Evolutionary conservation across 2,888 invertebrate species (phyloP).

Genomic region (Theodoxus fluviatilis): DNA sequence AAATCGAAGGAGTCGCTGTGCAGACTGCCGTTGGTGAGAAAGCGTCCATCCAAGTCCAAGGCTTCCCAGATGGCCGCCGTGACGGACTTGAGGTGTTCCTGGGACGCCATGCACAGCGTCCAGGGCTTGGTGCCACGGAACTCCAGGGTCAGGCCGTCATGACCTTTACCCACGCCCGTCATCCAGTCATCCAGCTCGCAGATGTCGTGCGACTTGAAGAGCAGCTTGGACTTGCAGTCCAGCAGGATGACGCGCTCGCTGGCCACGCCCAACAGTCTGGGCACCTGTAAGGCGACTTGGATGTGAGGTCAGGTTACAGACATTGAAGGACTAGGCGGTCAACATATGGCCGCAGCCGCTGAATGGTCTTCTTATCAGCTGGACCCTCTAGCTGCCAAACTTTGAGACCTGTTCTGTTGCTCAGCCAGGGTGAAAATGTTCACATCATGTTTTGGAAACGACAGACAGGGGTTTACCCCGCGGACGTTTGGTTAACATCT

Average conservation of each 20-base stretch:
- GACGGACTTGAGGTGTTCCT: conserved; percentile 67
- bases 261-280: conserved; percentile 71
- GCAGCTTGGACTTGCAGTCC: conserved; percentile 71
- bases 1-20: conserved; percentile 59
- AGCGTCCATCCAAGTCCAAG: conserved; percentile 68
- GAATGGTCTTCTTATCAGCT: no score
- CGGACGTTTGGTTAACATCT: no score
- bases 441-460: no score
- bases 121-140: conserved; percentile 71
- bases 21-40: conserved; percentile 51
- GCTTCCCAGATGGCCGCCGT: conserved; percentile 73
- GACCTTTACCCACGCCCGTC: conserved; percentile 71
- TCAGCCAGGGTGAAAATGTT: no score
- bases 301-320: no score
- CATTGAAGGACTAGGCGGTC: no score
- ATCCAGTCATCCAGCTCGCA: conserved; percentile 72
- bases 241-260: conserved; percentile 71
- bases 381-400: no score
- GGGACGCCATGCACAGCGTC: conserved; percentile 69
- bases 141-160: conserved; percentile 72
- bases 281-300: conserved; percentile 65
- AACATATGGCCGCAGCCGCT: no score
- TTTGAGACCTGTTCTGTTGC: no score
- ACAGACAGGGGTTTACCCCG: no score
- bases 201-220: conserved; percentile 69